Conservation (phyloP, 2,888 invertebrate species). For the Drosophila ezoana region DNA sequence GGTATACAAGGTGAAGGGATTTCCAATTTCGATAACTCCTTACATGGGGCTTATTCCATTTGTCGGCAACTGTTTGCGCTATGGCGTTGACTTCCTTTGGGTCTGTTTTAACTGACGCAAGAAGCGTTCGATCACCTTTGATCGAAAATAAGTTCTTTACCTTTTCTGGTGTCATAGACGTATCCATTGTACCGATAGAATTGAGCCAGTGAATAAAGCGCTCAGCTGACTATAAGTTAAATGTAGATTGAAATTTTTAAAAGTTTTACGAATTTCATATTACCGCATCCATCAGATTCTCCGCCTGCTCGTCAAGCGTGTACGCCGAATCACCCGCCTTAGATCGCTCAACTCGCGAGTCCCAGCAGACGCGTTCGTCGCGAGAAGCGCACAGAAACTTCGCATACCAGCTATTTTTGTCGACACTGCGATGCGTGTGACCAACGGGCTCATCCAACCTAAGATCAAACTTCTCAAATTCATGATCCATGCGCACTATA, state of each 20-base stretch:
- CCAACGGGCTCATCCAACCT: slow-evolving; percentile 71
- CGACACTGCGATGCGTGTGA: slow-evolving; percentile 56
- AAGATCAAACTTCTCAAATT: slow-evolving; percentile 73
- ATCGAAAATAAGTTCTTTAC: slow-evolving; percentile 84
- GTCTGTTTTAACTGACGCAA: slow-evolving; percentile 82
- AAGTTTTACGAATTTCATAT: slow-evolving; percentile 10
- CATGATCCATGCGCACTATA: slow-evolving; percentile 79
- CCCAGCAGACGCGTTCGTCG: slow-evolving; percentile 83
- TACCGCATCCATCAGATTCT: slow-evolving; percentile 84
- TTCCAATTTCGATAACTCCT: slow-evolving; percentile 14
- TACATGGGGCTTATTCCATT: slow-evolving; percentile 83
- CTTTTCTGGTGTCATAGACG: slow-evolving; percentile 81
- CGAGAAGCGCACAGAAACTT: slow-evolving; percentile 74
- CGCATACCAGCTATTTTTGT: slow-evolving; percentile 79
- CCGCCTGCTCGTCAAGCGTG: slow-evolving; percentile 83
- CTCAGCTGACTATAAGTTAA: slow-evolving; percentile 76
- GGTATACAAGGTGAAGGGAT: background rate
- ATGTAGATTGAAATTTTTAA: background rate
- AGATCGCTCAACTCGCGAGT: slow-evolving; percentile 79
- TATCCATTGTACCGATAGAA: slow-evolving; percentile 77
- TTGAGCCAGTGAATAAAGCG: slow-evolving; percentile 84
- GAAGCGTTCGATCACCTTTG: slow-evolving; percentile 80
- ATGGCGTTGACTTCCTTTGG: slow-evolving; percentile 83
- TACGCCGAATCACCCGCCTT: slow-evolving; percentile 47
- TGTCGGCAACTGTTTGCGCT: slow-evolving; percentile 82